Base-by-base conservation (phyloP, 2,797 vertebrate genomes). In the Toxotes lorentzi region DNA sequence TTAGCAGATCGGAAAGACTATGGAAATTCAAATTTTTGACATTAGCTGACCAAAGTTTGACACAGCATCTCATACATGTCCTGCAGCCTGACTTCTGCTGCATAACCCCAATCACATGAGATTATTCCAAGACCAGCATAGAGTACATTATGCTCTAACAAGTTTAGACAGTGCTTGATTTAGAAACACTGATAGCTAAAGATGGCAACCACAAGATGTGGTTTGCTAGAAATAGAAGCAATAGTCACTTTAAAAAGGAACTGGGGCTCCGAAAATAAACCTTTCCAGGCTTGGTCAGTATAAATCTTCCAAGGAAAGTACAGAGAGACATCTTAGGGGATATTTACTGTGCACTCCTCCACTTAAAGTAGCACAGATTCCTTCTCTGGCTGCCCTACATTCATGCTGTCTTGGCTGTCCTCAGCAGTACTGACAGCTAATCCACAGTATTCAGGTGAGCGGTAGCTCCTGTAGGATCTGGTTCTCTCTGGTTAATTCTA, bases 381-480 rank as follows among this genome's bases (percentile, higher is more conserved):
- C 78, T 38, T 72, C 62, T 78, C 70, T 86, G 78, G 83, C 84
- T 91, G 92, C 61, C 89, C 91, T 84, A 90, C 84, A 91, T 92
- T 79, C 47, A 27, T 16, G 41, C 56, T 75, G 27, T 57, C 32
- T 63, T 79, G 78, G 82, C 82, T 69, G 59, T 62, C n/a, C 66
- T 48, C 57, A 27, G 54, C 75, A 73, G 80, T 4, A 47, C 79
- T 88, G 62, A 83, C 84, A 71, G 83, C 47, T 92, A 89, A 93
- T 90, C 90, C 72, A 5, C 21, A 27, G 73, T 40, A 69, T 75
- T 72, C 68, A 89, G 89, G 84, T 88, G 79, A 87, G 62, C 80
- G 75, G 70, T 80, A 50, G 62, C 69, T 78, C 34, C 69, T 5
- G n/a, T 2, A 57, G 56, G 69, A 85, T 78, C 89, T 85, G 81